phyloP scores from a whole-genome alignment of 2,113 vertebrate species.

The Geococcyx californianus region DNA sequence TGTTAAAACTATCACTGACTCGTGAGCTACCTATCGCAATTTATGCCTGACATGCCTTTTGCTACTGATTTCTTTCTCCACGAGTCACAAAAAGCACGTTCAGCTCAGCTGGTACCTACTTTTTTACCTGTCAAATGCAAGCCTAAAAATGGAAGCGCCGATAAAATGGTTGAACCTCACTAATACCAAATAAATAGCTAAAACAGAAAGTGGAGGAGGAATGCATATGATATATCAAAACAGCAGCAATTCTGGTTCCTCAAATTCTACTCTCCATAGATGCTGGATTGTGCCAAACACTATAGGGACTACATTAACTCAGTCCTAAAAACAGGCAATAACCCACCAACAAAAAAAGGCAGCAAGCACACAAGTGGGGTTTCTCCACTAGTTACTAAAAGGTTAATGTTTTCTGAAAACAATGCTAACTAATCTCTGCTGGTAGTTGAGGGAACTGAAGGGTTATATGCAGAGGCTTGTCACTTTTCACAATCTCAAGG shows the following conservation, averaged over 20 bases:
- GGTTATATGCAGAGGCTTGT: background rate
- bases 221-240: background rate
- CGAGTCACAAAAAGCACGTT: background rate
- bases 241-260: background rate
- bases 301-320: background rate
- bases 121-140: background rate
- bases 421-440: background rate
- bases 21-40: background rate
- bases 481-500: background rate
- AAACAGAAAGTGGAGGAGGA: background rate
- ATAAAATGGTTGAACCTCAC: background rate
- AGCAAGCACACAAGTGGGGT: fast-evolving
- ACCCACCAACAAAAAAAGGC: background rate
- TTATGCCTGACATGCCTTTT: background rate
- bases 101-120: background rate
- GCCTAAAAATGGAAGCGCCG: background rate
- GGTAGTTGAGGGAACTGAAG: background rate
- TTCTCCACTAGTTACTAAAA: background rate
- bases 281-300: background rate
- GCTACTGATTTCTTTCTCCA: background rate
- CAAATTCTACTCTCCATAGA: background rate
- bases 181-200: background rate
- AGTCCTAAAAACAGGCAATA: background rate
- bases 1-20: background rate
- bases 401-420: background rate